A percentile compares a stretch with the other conserved stretches of the same genome.
Evolutionary conservation across 2,888 invertebrate genomes (phyloP).

Genomic region (Aleiodes leptofemur): DNA sequence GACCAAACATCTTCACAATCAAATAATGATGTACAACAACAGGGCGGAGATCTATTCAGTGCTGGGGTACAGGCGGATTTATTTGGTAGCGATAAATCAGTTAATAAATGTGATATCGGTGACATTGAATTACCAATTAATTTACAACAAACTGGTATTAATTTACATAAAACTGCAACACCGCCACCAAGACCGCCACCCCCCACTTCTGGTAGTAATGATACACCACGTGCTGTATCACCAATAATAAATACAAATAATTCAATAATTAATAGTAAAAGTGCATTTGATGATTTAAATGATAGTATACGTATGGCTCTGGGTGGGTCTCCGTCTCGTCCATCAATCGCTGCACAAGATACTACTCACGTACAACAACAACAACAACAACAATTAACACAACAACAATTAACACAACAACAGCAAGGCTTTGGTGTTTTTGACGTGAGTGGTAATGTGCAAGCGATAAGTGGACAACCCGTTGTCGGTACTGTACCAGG

Average conservation of each 20-base stretch:
- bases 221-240: constrained; percentile 71
- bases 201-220: constrained; percentile 67
- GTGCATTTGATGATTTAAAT: constrained; percentile 83
- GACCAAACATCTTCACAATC: constrained; percentile 53
- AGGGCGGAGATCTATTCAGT: constrained; percentile 70
- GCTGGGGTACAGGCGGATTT: constrained; percentile 71
- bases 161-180: constrained; percentile 54
- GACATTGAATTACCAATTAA: constrained; percentile 5
- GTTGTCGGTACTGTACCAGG: constrained; percentile 64
- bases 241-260: constrained; percentile 76
- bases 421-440: constrained; percentile 54
- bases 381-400: constrained; percentile 54
- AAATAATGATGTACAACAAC: constrained; percentile 34
- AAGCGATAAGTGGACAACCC: constrained; percentile 61
- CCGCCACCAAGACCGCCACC: constrained; percentile 76
- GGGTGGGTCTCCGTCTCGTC: constrained; percentile 79
- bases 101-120: constrained; percentile 41
- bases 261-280: constrained; percentile 76
- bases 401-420: constrained; percentile 57
- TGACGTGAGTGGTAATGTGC: constrained; percentile 52
- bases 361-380: constrained; percentile 59
- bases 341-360: constrained; percentile 66
- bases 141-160: constrained; percentile 3
- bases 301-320: constrained; percentile 83
- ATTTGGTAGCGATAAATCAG: constrained; percentile 71